These are phyloP conservation scores for Mimas tiliae DNA, from an alignment of 2,888 invertebrate genomes.

Conservation along the genomic window DNA sequence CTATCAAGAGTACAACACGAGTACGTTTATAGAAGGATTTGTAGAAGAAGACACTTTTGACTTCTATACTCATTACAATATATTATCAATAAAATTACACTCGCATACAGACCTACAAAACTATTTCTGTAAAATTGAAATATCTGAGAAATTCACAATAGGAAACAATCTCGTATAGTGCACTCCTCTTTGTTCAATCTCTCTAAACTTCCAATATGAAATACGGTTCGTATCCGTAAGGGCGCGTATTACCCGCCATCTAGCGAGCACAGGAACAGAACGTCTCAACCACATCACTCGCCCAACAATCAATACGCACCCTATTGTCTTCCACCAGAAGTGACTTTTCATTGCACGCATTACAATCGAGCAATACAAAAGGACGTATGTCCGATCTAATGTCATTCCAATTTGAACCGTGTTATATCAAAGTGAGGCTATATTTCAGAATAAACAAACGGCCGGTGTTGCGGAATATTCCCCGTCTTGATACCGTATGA, in stretches of 20 bases:
- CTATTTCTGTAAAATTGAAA: slow-evolving; percentile 23
- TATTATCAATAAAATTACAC: neutral
- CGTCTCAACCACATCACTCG: slow-evolving; percentile 47
- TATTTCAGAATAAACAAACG: slow-evolving; percentile 50
- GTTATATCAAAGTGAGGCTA: slow-evolving; percentile 49
- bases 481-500: slow-evolving; percentile 63
- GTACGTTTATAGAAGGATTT: neutral
- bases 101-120: neutral
- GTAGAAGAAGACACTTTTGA: too few species aligned
- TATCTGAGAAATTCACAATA: slow-evolving; percentile 28
- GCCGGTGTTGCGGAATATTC: slow-evolving; percentile 52
- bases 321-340: slow-evolving; percentile 51
- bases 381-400: slow-evolving; percentile 45
- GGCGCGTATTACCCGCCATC: slow-evolving; percentile 50
- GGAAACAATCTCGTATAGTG: slow-evolving; percentile 47
- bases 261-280: slow-evolving; percentile 41
- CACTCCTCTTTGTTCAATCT: slow-evolving; percentile 53
- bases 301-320: slow-evolving; percentile 55
- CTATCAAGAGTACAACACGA: neutral
- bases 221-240: slow-evolving; percentile 61
- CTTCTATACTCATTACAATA: neutral
- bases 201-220: slow-evolving; percentile 63
- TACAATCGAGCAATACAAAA: slow-evolving; percentile 36
- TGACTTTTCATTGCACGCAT: slow-evolving; percentile 44
- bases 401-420: slow-evolving; percentile 62